Evolutionary conservation across 64 coral and sea anemone species (phyloP), one percentile per base, ranked within the genome.

Genomic region (Astreopora myriophthalma): DNA sequence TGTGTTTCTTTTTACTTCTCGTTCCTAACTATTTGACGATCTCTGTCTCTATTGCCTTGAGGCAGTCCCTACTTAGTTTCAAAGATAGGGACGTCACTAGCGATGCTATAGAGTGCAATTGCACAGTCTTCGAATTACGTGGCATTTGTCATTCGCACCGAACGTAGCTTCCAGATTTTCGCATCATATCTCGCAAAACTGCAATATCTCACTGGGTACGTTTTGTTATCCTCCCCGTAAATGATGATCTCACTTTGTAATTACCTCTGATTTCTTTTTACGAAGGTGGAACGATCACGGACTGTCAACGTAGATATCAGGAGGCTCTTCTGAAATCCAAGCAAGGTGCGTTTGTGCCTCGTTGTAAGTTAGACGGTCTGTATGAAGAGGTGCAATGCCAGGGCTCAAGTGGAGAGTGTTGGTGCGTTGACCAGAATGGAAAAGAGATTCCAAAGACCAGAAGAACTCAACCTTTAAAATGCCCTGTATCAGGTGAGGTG

Each of bases 321-420:
- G 32, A 84, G 40, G 80, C 80, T 44, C 13, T 61, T 12, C 48
- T 86, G 49, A 24, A 74, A 6, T 76, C 33, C 17, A 71, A 72
- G 20, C 34, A 51, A 34, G 39, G 44, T 69, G 67, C 48, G 39
- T 76, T 79, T 70, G 72, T 89, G 27, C 85, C 94, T 27, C 71
- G 75, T 30, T 96, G 94, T 75, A 96, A 92, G 32, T 66, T 27
- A 61, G 94, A 96, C 48, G 94, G 94, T n/a, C 85, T 69, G 34
- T 96, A 92, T 35, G 94, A 96, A 32, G 94, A 92, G 63, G 94
- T 96, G 17, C 94, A 96, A 69, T 96, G 94, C 69, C 81, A 92
- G n/a, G 34, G 73, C 23, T 44, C 35, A 8, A 88, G 73, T 25
- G 60, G 82, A n/a, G 38, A 86, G 12, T 96, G 94, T 71, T 96